Evolutionary conservation across 2,797 vertebrate species (phyloP).

Genomic region (Macrochelys suwanniensis): DNA sequence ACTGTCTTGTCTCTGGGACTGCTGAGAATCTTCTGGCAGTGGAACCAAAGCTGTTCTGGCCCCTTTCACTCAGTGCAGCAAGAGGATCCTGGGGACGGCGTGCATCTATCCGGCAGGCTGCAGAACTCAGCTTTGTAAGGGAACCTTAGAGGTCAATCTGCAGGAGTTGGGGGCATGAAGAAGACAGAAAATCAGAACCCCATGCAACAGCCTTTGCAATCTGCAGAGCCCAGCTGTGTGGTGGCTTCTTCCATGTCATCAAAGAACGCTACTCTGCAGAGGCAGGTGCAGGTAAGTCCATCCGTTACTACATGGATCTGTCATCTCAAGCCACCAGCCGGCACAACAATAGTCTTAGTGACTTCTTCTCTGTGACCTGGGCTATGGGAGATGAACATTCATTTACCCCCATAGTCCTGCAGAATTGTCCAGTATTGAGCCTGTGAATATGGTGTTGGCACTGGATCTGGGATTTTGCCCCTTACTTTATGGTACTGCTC

Average conservation of each 20-base stretch:
- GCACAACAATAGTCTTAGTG: neutral
- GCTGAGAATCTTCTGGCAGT: neutral
- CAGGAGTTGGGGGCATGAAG: no score
- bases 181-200: neutral
- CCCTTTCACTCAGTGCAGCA: no score
- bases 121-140: no score
- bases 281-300: accelerated
- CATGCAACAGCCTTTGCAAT: neutral
- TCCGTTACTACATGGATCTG: neutral
- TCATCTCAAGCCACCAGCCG: neutral
- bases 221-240: neutral
- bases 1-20: neutral
- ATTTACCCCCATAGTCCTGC: neutral
- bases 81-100: no score
- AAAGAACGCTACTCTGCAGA: neutral
- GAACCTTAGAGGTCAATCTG: no score
- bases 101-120: no score
- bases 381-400: neutral
- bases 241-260: neutral
- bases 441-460: neutral
- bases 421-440: accelerated
- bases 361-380: accelerated
- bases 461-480: neutral
- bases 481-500: neutral
- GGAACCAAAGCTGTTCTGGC: neutral